phyloP scores from a whole-genome alignment of 2,888 invertebrate genomes.

The Ditula angustiorana region DNA sequence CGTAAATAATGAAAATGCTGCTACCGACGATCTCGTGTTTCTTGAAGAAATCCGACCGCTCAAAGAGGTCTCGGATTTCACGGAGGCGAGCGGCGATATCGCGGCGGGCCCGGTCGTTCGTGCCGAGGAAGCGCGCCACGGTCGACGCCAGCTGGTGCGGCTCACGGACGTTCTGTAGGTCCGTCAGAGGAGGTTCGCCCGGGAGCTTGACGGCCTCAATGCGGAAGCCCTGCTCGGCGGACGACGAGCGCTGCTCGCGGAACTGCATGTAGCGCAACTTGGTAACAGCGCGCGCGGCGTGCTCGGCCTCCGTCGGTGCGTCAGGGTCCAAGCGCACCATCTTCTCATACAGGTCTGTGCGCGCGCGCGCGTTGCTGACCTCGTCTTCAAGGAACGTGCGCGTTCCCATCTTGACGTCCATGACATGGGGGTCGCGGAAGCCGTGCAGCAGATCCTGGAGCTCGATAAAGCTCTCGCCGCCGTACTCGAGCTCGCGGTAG shows the following conservation, averaged over 20 bases:
- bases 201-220: constrained; percentile 97
- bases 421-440: constrained; percentile 96
- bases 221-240: constrained; percentile 96
- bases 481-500: constrained; percentile 92
- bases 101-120: constrained; percentile 87
- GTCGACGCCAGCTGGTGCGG: constrained; percentile 90
- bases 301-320: constrained; percentile 95
- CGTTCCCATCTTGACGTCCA: constrained; percentile 99
- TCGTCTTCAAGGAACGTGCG: constrained; percentile 98
- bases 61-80: constrained; percentile 91
- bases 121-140: constrained; percentile 90
- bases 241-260: constrained; percentile 96
- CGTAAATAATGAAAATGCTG: constrained; percentile 97
- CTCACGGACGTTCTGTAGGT: constrained; percentile 94
- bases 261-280: constrained; percentile 99
- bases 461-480: constrained; percentile 95
- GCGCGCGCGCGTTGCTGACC: constrained; percentile 93
- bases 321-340: constrained; percentile 96
- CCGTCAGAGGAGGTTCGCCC: constrained; percentile 92
- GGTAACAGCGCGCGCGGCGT: constrained; percentile 93
- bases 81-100: constrained; percentile 90
- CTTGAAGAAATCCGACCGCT: constrained; percentile 93
- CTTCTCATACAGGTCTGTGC: constrained; percentile 96
- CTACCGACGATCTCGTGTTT: constrained; percentile 97
- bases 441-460: constrained; percentile 96